Base-by-base conservation (phyloP, 2,797 vertebrate species). In the Adelosebastes latens region DNA sequence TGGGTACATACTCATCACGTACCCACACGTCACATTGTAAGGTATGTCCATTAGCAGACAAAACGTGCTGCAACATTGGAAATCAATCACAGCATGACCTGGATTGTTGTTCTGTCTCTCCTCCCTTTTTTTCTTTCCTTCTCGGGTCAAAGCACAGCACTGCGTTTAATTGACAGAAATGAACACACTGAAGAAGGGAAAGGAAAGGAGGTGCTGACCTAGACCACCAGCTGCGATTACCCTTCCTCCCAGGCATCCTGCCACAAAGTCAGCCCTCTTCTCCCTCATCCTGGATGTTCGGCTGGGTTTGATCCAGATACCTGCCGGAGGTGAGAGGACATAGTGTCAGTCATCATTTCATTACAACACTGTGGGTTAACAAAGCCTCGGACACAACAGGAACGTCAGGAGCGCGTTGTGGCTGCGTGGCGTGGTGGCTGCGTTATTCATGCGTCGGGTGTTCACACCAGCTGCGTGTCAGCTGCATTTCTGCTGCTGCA, bases 241-340 rank as follows among this genome's bases (percentile, higher is more conserved):
- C 80, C 97, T 93, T 92, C 97, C 97, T 78, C 97, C 97, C 39
- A 99, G 94, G 77, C 94, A 97, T 62, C 97, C 97, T 0, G 97
- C 96, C 88, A 98, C 97, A 39, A 99, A 99, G 93, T 99, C 98
- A 0, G 98, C 98, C 82, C 98, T 97, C 94, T 99, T 99, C 90
- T 99, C 98, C 90, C 95, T 97, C 98, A 99, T 99, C 83, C 97
- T 96, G 72, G 97, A 95, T 29, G 93, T 92, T 0, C 98, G 95
- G 56, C 89, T 97, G 12, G 97, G 95, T 90, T 98, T 99, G 88
- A 96, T 95, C 98, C 98, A 99, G 4, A 94, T 91, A 81, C 97
- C 98, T 99, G 92, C 6, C 34, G 68, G n/a, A 81, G 14, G 64
- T n/a, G 14, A 66, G 25, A 82, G 9, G 10, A 81, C 56, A 73